Evolutionary conservation across 2,797 vertebrate genomes (phyloP).

Genomic region (Chelonia mydas): DNA sequence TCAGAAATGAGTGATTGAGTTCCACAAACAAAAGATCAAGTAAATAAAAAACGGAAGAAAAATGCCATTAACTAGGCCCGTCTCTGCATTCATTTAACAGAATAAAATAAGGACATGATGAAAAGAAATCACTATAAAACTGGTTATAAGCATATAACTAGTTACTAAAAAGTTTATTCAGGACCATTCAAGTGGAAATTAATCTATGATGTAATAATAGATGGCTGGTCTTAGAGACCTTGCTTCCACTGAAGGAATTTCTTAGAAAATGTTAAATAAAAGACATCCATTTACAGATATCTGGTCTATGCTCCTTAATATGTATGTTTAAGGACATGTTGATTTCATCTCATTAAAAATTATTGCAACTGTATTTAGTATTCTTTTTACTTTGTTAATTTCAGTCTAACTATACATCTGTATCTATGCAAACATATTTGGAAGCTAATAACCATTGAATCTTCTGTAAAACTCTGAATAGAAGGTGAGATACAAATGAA

Average conservation of each 20-base stretch:
- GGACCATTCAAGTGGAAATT: neutral
- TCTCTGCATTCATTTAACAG: neutral
- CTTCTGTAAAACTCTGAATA: neutral
- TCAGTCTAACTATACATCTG: neutral
- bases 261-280: neutral
- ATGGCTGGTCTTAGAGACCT: neutral
- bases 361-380: neutral
- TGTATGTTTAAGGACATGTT: neutral
- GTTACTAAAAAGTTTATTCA: neutral
- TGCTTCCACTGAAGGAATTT: neutral
- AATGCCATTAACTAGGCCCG: neutral
- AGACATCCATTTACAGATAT: neutral
- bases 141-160: neutral
- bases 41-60: neutral
- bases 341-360: neutral
- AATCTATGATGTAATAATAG: neutral
- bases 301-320: conserved; percentile 3
- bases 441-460: neutral
- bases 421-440: neutral
- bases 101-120: neutral
- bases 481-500: neutral
- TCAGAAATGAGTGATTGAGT: neutral
- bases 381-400: neutral
- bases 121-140: conserved; percentile 10
- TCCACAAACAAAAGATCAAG: neutral